phyloP scores from a whole-genome alignment of 2,888 invertebrate species.

The Xanthostigma xanthostigma region DNA sequence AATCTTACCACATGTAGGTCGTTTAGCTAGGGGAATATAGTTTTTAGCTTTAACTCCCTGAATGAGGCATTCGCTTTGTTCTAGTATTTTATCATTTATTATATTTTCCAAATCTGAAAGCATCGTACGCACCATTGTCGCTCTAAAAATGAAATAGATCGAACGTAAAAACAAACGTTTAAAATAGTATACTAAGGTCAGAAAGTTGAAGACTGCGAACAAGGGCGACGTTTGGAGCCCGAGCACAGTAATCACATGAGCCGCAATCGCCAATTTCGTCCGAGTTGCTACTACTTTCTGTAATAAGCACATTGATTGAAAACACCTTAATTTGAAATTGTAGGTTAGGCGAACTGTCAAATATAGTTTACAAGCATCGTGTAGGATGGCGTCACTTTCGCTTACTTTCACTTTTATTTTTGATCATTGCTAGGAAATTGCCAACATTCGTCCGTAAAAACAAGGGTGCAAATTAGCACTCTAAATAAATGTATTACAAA shows the following conservation, averaged over 20 bases:
- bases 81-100: conserved; percentile 17
- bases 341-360: too few relatives aligned
- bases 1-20: conserved; percentile 62
- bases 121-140: conserved; percentile 41
- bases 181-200: conserved; percentile 1
- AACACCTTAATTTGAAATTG: too few relatives aligned
- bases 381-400: too few relatives aligned
- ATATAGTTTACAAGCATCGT: too few relatives aligned
- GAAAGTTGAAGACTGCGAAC: background rate
- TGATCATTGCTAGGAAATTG: too few relatives aligned
- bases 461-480: too few relatives aligned
- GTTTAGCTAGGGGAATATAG: conserved; percentile 57
- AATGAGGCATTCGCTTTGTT: conserved; percentile 37
- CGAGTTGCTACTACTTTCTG: too few relatives aligned
- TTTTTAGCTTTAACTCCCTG: conserved; percentile 51
- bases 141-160: conserved; percentile 25
- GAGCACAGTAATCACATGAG: background rate
- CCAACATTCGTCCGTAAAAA: too few relatives aligned
- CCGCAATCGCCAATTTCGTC: too few relatives aligned
- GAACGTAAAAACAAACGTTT: background rate
- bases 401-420: too few relatives aligned
- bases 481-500: background rate
- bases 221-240: too few relatives aligned
- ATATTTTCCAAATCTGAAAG: conserved; percentile 32
- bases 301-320: too few relatives aligned